Percentiles rank a stretch among this genome's conserved stretches.
Conservation (phyloP, 2,113 vertebrate genomes). For the Notarius quadriscutis region DNA sequence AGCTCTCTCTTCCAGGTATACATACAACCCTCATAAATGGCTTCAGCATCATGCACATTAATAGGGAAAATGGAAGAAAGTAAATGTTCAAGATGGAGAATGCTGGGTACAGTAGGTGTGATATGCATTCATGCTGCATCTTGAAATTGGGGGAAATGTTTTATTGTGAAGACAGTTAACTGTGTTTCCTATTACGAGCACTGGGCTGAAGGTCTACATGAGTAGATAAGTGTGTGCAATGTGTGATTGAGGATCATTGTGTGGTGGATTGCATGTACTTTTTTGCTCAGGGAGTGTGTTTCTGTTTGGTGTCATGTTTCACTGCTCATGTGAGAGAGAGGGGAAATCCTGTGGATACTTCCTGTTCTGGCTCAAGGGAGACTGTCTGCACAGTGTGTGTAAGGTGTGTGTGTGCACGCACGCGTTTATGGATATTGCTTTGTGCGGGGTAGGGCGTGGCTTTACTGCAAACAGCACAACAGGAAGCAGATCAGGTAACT, state of each 20-base stretch:
- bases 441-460: constrained; percentile 40
- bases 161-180: neutral
- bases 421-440: constrained; percentile 36
- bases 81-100: neutral
- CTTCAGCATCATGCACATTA: neutral
- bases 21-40: neutral
- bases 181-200: constrained; percentile 15
- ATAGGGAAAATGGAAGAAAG: neutral
- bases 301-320: constrained; percentile 57
- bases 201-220: neutral
- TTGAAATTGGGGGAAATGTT: neutral
- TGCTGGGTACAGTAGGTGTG: constrained; percentile 8
- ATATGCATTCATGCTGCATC: constrained; percentile 19
- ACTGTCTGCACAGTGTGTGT: constrained; percentile 25
- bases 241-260: neutral
- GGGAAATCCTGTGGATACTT: constrained; percentile 63
- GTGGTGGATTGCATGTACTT: constrained; percentile 8
- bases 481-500: constrained; percentile 56
- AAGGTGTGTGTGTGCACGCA: constrained; percentile 30
- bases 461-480: constrained; percentile 50
- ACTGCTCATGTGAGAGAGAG: constrained; percentile 53
- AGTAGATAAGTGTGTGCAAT: neutral
- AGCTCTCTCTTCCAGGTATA: constrained; percentile 90
- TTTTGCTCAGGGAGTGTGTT: constrained; percentile 38
- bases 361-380: constrained; percentile 60